Base-by-base conservation (phyloP, 2,797 vertebrate species). In the Lutjanus campechanus region DNA sequence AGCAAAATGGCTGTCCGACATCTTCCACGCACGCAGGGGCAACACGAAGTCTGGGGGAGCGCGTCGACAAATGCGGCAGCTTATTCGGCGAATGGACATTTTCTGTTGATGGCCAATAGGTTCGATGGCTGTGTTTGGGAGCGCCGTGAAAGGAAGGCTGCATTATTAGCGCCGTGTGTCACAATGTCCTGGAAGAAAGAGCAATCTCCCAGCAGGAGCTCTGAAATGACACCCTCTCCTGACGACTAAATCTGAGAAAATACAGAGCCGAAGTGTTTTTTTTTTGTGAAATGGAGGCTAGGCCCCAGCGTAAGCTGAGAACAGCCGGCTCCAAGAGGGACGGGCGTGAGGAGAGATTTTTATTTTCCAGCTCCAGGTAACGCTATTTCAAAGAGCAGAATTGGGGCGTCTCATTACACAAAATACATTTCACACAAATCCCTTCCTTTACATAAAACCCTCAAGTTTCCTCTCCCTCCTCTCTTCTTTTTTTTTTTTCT, bases 281-380 rank as follows among this genome's bases (percentile, higher is more conserved):
- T 73, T 88, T 91, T 36, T 70, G 63, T 86, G 79, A 89, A 85
- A 90, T 67, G 73, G 79, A 87, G 75, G 74, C 84, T 49, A 40
- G 77, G 54, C 59, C 73, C 73, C 63, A 13, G 67, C 40, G 49
- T 61, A 82, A 79, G 85, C 69, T 0, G 58, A 73, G 65, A 86
- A 85, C 81, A 85, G 72, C 69, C 46, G 0, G 67, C 73, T 85
- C 81, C 54, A 15, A 29, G 29, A 84, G 81, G 81, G 68, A 70
- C 61, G 19, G 56, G 79, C 74, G 36, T 67, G 72, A 81, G 61
- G 49, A 70, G 76, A 88, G 75, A 69, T 88, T 89, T 86, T 85
- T 79, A 84, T 83, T 89, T 91, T 82, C 56, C 77, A 80, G 86
- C 90, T 92, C 71, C 85, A 92, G 89, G 91, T 92, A 89, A 91